These are phyloP conservation scores for Rhinichthys osculus DNA, from an alignment of 2,797 vertebrate genomes.

Conservation along the genomic window DNA sequence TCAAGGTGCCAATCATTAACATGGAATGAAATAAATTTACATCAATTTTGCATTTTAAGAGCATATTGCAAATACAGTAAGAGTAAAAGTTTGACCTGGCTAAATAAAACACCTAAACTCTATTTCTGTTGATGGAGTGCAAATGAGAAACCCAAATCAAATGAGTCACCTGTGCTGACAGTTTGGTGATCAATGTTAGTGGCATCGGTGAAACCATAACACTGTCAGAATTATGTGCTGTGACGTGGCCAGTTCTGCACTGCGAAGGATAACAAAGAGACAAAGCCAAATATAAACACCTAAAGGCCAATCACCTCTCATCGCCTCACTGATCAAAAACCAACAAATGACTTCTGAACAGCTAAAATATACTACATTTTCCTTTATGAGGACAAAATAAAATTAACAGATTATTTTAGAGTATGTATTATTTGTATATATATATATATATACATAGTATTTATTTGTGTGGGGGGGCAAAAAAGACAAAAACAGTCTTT, in stretches of 20 bases:
- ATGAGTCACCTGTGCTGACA: constrained; percentile 30
- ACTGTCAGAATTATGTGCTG: constrained; percentile 23
- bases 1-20: background rate
- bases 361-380: background rate
- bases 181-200: constrained; percentile 32
- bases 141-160: constrained; percentile 25
- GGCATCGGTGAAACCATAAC: constrained; percentile 43
- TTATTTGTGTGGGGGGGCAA: too few species aligned
- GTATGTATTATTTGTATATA: too few species aligned
- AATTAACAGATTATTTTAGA: background rate
- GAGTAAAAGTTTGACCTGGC: constrained; percentile 8
- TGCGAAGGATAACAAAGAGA: constrained; percentile 21
- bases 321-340: background rate
- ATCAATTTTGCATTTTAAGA: background rate
- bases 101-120: constrained; percentile 25
- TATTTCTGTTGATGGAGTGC: constrained; percentile 27
- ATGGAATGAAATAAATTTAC: background rate
- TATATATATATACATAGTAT: too few species aligned
- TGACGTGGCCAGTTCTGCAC: background rate
- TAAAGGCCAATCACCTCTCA: background rate
- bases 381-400: background rate
- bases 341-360: background rate
- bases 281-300: constrained; percentile 14
- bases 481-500: too few species aligned
- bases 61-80: background rate